phyloP scores from a whole-genome alignment of 2,113 vertebrate genomes.

The Psammodynastes pulverulentus region DNA sequence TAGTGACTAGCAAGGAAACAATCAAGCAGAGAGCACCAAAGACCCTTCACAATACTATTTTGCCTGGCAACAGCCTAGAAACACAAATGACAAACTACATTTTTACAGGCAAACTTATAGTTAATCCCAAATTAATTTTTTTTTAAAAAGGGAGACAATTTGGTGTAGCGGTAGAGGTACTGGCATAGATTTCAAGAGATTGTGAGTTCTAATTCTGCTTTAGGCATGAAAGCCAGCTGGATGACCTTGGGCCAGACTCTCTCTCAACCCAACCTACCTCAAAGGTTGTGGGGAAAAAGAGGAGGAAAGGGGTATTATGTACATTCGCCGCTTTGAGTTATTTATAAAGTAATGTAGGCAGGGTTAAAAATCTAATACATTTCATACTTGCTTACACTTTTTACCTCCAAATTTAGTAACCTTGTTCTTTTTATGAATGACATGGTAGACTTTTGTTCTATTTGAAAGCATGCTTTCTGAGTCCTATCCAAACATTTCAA shows the following conservation, averaged over 20 bases:
- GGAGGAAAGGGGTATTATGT: neutral
- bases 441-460: neutral
- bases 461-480: neutral
- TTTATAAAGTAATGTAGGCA: neutral
- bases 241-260: neutral
- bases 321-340: neutral
- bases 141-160: neutral
- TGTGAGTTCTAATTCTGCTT: neutral
- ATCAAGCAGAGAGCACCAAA: neutral
- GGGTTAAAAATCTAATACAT: neutral
- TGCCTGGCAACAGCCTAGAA: neutral
- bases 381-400: neutral
- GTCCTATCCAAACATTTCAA: neutral
- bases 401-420: neutral
- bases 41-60: neutral
- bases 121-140: neutral
- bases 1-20: neutral
- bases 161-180: neutral
- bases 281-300: neutral
- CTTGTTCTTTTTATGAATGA: neutral
- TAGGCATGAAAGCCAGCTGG: neutral
- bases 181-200: neutral
- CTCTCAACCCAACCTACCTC: neutral
- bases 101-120: neutral
- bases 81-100: no score